phyloP scores from a whole-genome alignment of 2,113 vertebrate genomes.

The Lipophrys pholis region DNA sequence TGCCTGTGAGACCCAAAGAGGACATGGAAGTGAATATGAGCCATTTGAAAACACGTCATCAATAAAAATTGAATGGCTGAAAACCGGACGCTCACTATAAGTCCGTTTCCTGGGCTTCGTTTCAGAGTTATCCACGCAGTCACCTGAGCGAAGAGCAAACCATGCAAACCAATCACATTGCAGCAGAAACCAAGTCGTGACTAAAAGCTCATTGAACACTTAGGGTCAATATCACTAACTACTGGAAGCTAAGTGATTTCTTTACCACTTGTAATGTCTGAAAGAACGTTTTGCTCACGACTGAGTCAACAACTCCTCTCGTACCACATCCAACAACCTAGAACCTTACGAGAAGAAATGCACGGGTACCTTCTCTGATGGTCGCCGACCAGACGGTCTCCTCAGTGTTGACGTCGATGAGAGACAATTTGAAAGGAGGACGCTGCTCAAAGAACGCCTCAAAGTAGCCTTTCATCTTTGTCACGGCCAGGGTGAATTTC shows the following conservation, averaged over 20 bases:
- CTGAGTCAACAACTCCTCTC: no score
- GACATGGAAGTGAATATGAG: not conserved
- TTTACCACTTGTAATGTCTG: no score
- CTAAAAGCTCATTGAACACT: not conserved
- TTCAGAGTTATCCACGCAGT: constrained; percentile 69
- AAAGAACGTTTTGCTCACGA: no score
- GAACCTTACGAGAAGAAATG: not conserved
- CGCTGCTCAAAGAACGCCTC: constrained; percentile 89
- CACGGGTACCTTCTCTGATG: constrained; percentile 83
- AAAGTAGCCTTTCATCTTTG: constrained; percentile 87
- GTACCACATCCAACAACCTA: no score
- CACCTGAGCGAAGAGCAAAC: constrained; percentile 61
- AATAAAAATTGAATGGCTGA: not conserved
- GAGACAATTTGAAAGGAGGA: constrained; percentile 85
- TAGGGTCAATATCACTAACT: no score
- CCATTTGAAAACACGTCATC: not conserved
- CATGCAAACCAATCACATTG: not conserved
- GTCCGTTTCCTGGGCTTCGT: constrained; percentile 65
- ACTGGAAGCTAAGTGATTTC: no score
- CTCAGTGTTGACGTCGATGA: constrained; percentile 83
- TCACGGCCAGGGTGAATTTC: constrained; percentile 83
- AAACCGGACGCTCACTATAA: constrained; percentile 55
- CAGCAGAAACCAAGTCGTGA: not conserved
- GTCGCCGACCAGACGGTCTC: constrained; percentile 85
- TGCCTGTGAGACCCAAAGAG: constrained; percentile 37